Conservation (phyloP, 2,797 vertebrate genomes). For the Avahi laniger region DNA sequence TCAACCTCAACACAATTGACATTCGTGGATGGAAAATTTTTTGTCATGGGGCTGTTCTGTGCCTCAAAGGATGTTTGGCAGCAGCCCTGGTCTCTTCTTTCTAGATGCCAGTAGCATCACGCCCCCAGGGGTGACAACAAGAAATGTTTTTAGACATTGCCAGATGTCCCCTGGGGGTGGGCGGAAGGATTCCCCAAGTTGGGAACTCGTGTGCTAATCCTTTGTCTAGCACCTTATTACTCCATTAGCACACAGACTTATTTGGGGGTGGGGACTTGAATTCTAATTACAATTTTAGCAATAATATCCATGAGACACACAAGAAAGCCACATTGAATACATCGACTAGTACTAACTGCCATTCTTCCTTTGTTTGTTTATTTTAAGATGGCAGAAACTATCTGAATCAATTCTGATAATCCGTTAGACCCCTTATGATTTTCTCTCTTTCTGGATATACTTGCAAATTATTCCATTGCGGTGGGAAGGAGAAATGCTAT, state of each 20-base stretch:
- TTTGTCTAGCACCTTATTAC: not conserved
- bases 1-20: not conserved
- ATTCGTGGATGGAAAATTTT: not conserved
- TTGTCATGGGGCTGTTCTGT: not conserved
- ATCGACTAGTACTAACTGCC: not conserved
- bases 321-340: not conserved
- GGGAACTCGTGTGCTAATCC: not conserved
- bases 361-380: not conserved
- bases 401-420: not conserved
- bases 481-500: not conserved
- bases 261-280: not conserved
- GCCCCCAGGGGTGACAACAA: not conserved
- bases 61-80: not conserved
- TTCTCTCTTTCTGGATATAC: not conserved
- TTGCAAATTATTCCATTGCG: not conserved
- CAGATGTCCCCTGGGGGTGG: not conserved
- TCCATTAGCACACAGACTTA: not conserved
- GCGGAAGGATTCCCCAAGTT: not conserved
- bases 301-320: not conserved
- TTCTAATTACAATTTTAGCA: not conserved
- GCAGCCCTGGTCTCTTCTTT: not conserved
- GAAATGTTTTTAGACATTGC: not conserved
- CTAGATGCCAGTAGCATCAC: not conserved
- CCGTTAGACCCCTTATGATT: not conserved
- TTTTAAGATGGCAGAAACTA: not conserved